A percentile compares a stretch with the other conserved stretches of the same genome.
phyloP scores from a whole-genome alignment of 2,113 vertebrate genomes.

The Proteles cristata region DNA sequence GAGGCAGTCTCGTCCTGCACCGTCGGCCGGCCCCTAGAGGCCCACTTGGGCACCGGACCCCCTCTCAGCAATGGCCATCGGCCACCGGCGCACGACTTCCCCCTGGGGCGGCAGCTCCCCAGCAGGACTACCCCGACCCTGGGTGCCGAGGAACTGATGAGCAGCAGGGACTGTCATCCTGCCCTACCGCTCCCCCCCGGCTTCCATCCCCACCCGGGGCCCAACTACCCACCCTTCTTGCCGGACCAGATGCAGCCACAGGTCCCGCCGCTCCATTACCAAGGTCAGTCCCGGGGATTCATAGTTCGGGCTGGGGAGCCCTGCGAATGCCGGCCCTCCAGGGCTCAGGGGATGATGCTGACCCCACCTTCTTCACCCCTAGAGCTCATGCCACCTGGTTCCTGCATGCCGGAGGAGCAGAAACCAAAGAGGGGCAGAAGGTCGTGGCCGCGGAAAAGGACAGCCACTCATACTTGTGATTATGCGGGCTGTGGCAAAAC shows the following conservation, averaged over 20 bases:
- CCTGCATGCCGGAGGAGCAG: slow-evolving; percentile 92
- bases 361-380: slow-evolving; percentile 83
- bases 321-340: neutral
- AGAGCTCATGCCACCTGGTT: slow-evolving; percentile 93
- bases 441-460: slow-evolving; percentile 97
- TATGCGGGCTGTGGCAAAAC: slow-evolving; percentile 98
- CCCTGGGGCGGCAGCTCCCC: slow-evolving; percentile 86
- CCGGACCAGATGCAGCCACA: slow-evolving; percentile 88
- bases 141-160: slow-evolving; percentile 91
- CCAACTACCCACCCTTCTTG: slow-evolving; percentile 90
- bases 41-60: slow-evolving; percentile 82
- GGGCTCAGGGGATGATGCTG: slow-evolving; percentile 61
- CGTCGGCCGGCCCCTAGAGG: slow-evolving; percentile 87
- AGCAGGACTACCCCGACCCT: slow-evolving; percentile 91
- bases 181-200: slow-evolving; percentile 89
- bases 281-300: slow-evolving; percentile 91
- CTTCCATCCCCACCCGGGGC: slow-evolving; percentile 89
- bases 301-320: slow-evolving; percentile 64
- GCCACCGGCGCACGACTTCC: slow-evolving; percentile 88
- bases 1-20: slow-evolving; percentile 91
- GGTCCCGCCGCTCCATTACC: slow-evolving; percentile 89
- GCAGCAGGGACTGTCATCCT: slow-evolving; percentile 91
- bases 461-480: slow-evolving; percentile 97
- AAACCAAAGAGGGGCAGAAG: slow-evolving; percentile 97
- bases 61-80: slow-evolving; percentile 87